Evolutionary conservation across 2,113 vertebrate species (phyloP).

Genomic region (Microcebus griseorufus): DNA sequence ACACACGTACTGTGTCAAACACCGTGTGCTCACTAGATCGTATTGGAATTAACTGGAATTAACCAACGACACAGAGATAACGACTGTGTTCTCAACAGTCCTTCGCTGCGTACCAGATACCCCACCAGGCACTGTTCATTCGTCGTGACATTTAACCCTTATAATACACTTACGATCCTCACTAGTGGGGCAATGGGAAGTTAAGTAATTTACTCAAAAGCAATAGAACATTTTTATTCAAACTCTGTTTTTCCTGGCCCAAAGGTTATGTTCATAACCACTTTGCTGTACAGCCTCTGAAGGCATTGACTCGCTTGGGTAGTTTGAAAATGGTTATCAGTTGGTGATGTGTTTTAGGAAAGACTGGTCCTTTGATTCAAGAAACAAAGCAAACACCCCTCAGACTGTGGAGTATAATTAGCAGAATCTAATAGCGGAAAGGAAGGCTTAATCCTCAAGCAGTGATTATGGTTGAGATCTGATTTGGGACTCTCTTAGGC

Average conservation of each 20-base stretch:
- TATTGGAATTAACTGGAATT: neutral
- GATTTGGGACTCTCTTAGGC: neutral
- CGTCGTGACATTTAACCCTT: neutral
- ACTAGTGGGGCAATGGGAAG: neutral
- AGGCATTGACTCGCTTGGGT: neutral
- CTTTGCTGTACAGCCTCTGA: neutral
- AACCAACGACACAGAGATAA: neutral
- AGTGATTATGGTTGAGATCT: neutral
- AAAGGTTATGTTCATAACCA: neutral
- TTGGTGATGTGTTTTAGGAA: neutral
- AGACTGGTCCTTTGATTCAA: neutral
- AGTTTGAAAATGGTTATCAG: neutral
- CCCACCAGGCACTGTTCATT: neutral
- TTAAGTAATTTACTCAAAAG: neutral
- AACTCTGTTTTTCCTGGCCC: neutral
- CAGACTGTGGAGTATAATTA: neutral
- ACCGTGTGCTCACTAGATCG: neutral
- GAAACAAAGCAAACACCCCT: slow-evolving; percentile 31
- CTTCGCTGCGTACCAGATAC: neutral
- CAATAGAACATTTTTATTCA: neutral
- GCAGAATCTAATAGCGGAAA: neutral
- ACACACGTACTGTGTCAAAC: neutral
- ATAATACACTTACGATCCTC: neutral
- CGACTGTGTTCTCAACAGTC: neutral
- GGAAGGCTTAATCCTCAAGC: neutral